Evolutionary conservation across 2,113 vertebrate genomes (phyloP).

Genomic region (Thalassoma bifasciatum): DNA sequence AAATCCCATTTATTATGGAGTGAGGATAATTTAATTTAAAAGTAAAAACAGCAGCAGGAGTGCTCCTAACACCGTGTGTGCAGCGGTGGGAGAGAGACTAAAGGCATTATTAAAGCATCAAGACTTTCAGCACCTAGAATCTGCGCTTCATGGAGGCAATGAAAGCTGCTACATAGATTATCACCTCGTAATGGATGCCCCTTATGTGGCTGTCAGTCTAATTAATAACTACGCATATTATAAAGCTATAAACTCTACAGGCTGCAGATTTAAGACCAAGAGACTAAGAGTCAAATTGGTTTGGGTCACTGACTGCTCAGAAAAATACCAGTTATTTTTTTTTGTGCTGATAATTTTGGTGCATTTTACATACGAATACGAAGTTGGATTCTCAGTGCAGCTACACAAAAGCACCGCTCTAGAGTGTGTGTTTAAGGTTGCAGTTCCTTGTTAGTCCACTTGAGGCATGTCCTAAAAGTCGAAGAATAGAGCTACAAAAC

Average conservation of each 20-base stretch:
- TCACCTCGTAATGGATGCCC: slow-evolving; percentile 12
- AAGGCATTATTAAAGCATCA: slow-evolving; percentile 38
- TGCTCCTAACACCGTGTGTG: not conserved
- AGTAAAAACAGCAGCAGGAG: slow-evolving; percentile 33
- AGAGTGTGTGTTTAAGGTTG: too few relatives aligned
- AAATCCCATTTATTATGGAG: slow-evolving; percentile 32
- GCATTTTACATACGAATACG: too few relatives aligned
- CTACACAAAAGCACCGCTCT: too few relatives aligned
- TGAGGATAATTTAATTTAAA: slow-evolving; percentile 49
- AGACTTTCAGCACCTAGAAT: slow-evolving; percentile 31
- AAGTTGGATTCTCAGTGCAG: too few relatives aligned
- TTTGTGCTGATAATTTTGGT: too few relatives aligned
- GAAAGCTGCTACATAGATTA: slow-evolving; percentile 16
- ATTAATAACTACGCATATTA: slow-evolving; percentile 16
- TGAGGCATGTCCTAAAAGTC: not conserved
- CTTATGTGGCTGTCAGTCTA: slow-evolving; percentile 1
- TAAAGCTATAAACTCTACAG: not conserved
- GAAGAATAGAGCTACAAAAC: too few relatives aligned
- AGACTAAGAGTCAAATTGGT: too few relatives aligned
- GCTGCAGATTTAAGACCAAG: not conserved
- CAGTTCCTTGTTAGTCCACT: too few relatives aligned
- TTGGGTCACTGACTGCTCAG: too few relatives aligned
- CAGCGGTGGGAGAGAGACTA: slow-evolving; percentile 1
- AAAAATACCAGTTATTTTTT: too few relatives aligned
- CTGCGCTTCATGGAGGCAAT: slow-evolving; percentile 27